Percentiles rank a stretch among this genome's conserved stretches.
Evolutionary conservation across 2,797 vertebrate genomes (phyloP).

Genomic region (Manis crassicaudata): DNA sequence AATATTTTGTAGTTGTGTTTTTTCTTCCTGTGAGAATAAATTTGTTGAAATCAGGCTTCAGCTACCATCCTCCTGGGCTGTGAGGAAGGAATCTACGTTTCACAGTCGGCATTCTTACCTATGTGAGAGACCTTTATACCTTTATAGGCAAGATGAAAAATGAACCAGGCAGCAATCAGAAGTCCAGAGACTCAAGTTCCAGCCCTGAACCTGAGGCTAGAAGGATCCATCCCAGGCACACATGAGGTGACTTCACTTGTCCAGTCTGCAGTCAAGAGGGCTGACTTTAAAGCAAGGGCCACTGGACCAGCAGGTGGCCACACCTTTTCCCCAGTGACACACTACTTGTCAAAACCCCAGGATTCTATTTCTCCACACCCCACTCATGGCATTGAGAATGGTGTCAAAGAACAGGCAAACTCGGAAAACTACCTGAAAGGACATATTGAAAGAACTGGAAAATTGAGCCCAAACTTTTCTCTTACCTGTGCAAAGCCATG

Average conservation of each 20-base stretch:
- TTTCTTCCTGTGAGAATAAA: background rate
- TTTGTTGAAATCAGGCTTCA: background rate
- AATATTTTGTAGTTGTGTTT: background rate
- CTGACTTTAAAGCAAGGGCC: background rate
- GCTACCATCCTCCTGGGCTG: background rate
- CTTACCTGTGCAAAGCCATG: background rate
- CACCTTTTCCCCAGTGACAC: background rate
- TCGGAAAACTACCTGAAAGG: background rate
- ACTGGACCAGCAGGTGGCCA: background rate
- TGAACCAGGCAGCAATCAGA: background rate
- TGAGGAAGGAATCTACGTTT: background rate
- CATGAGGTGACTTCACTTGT: fast-evolving
- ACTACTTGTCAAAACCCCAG: background rate
- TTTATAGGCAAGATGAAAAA: too few species aligned
- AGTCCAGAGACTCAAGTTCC: background rate
- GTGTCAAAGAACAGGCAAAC: too few species aligned
- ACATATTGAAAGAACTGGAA: background rate
- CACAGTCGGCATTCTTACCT: background rate
- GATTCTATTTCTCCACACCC: background rate
- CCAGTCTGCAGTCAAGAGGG: background rate
- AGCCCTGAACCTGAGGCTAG: background rate
- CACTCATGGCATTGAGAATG: background rate
- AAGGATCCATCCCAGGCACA: too few species aligned
- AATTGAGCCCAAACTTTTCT: background rate
- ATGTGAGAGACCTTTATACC: too few species aligned